phyloP scores from a whole-genome alignment of 1,140 invertebrate species.

The Lerema accius region DNA sequence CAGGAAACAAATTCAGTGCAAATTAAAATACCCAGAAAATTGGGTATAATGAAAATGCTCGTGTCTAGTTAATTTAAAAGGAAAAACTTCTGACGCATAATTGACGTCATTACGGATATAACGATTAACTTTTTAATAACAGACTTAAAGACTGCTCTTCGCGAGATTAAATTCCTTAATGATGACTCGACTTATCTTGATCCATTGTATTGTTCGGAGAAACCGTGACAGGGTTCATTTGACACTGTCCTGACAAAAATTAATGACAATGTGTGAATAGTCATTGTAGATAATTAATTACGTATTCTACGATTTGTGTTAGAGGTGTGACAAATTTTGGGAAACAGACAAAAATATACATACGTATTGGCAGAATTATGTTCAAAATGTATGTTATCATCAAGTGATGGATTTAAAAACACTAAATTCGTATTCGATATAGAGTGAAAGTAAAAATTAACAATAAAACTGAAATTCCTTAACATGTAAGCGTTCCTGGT shows the following conservation, averaged over 20 bases:
- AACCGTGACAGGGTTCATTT: conserved; percentile 20
- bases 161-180: conserved; percentile 28
- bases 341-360: too few relatives aligned
- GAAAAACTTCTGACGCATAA: conserved; percentile 15
- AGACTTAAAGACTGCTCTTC: conserved; percentile 21
- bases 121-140: conserved; percentile 25
- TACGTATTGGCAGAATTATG: too few relatives aligned
- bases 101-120: conserved; percentile 22
- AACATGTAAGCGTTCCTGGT: too few relatives aligned
- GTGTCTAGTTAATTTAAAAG: background rate
- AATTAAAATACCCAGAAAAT: background rate
- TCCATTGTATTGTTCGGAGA: conserved; percentile 32
- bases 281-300: conserved; percentile 28
- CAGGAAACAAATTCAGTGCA: too few relatives aligned
- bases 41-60: background rate
- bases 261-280: conserved; percentile 33
- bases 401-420: too few relatives aligned
- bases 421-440: too few relatives aligned
- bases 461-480: too few relatives aligned
- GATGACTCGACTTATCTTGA: conserved; percentile 29
- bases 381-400: too few relatives aligned
- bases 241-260: conserved; percentile 30
- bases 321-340: conserved; percentile 28
- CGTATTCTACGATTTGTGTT: conserved; percentile 8
- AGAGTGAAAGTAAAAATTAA: too few relatives aligned